phyloP scores from a whole-genome alignment of 1,140 invertebrate genomes.

The Plutomurus gul region DNA sequence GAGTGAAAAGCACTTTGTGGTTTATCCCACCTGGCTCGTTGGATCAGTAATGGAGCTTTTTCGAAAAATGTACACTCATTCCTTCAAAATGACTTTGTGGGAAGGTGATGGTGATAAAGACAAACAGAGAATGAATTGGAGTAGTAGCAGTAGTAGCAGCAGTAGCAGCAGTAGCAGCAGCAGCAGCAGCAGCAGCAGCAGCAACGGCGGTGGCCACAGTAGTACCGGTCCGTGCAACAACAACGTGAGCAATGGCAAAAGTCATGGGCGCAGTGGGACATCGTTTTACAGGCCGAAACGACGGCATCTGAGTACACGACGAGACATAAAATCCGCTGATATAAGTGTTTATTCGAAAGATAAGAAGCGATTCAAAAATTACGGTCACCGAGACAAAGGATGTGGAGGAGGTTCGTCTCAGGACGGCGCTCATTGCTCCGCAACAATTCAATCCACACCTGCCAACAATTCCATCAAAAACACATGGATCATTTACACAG shows the following conservation, averaged over 20 bases:
- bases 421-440: not conserved
- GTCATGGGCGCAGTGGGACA: slow-evolving; percentile 39
- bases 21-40: slow-evolving; percentile 40
- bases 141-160: not conserved
- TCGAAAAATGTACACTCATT: slow-evolving; percentile 31
- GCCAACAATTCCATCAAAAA: not conserved
- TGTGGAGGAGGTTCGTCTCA: no score
- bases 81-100: not conserved
- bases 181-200: no score
- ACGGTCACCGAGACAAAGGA: not conserved
- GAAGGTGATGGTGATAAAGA: not conserved
- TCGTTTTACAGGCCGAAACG: slow-evolving; percentile 38
- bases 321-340: slow-evolving; percentile 33
- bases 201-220: no score
- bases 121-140: not conserved
- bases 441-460: not conserved
- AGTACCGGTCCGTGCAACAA: no score
- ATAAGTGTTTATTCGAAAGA: not conserved
- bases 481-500: slow-evolving; percentile 60
- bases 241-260: slow-evolving; percentile 32
- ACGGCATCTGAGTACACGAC: slow-evolving; percentile 5
- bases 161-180: not conserved
- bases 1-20: slow-evolving; percentile 33
- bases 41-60: slow-evolving; percentile 38
- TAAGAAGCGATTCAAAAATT: slow-evolving; percentile 32